Conservation (phyloP, 2,113 vertebrate species). For the Syngnathus typhle region DNA sequence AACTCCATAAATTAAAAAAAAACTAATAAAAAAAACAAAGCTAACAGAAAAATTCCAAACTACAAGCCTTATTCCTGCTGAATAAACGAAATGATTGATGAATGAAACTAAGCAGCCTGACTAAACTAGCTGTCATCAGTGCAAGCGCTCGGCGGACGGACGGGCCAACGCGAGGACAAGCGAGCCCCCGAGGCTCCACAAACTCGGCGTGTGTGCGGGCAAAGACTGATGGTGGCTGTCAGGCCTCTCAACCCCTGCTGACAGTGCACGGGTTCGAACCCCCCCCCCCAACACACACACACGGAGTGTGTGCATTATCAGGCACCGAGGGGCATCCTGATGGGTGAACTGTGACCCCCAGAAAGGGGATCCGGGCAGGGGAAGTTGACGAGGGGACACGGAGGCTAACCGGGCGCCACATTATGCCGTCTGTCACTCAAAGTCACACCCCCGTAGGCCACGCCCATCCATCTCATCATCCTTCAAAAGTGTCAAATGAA, state of each 20-base stretch:
- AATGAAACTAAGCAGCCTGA: slow-evolving; percentile 8
- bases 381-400: slow-evolving; percentile 61
- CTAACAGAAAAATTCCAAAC: too few species aligned
- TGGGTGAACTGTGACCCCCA: slow-evolving; percentile 53
- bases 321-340: slow-evolving; percentile 46
- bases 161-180: slow-evolving; percentile 51
- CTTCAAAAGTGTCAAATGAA: neutral
- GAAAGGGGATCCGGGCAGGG: slow-evolving; percentile 59
- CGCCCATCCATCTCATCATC: slow-evolving; percentile 3
- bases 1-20: neutral
- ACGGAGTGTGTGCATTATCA: slow-evolving; percentile 36
- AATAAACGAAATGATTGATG: neutral
- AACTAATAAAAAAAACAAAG: too few species aligned
- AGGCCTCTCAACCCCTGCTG: slow-evolving; percentile 38
- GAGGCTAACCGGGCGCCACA: slow-evolving; percentile 61
- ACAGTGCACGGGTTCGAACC: slow-evolving; percentile 21
- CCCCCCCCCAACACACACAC: too few species aligned
- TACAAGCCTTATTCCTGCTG: neutral
- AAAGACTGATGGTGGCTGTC: slow-evolving; percentile 60
- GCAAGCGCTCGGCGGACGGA: slow-evolving; percentile 38
- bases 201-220: slow-evolving; percentile 13
- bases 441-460: slow-evolving; percentile 27
- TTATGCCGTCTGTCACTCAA: slow-evolving; percentile 57
- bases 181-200: slow-evolving; percentile 33
- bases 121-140: slow-evolving; percentile 41